A percentile compares a stretch with the other conserved stretches of the same genome.
These are phyloP conservation scores for Oostethus manadensis DNA, from an alignment of 2,113 vertebrate genomes.

Conservation along the genomic window DNA sequence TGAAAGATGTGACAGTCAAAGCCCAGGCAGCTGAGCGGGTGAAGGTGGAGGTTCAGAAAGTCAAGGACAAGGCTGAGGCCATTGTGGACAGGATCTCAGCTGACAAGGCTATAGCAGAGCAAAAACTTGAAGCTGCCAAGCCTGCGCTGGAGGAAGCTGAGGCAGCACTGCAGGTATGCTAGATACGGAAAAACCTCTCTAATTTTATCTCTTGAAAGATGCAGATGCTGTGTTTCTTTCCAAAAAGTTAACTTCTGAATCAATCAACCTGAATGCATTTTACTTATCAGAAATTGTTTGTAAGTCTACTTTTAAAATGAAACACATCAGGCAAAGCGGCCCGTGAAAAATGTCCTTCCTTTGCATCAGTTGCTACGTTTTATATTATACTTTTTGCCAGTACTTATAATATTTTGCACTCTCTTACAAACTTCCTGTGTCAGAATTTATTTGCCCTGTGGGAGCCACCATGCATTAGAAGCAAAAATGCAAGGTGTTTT, in stretches of 20 bases:
- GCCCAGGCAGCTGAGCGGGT: slow-evolving; percentile 90
- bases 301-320: neutral
- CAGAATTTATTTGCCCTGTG: neutral
- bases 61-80: slow-evolving; percentile 92
- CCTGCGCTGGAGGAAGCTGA: slow-evolving; percentile 93
- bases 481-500: neutral
- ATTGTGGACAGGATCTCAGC: slow-evolving; percentile 90
- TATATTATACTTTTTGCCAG: no score
- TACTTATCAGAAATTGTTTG: neutral
- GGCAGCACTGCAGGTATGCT: slow-evolving; percentile 80
- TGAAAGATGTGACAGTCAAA: slow-evolving; percentile 92
- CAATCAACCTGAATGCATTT: neutral
- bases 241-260: neutral
- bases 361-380: neutral
- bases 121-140: slow-evolving; percentile 84
- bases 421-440: neutral
- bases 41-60: slow-evolving; percentile 91
- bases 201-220: neutral
- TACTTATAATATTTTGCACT: neutral
- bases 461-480: neutral
- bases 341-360: neutral
- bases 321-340: neutral
- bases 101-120: slow-evolving; percentile 87
- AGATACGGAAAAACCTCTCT: neutral
- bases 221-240: neutral